phyloP scores from a whole-genome alignment of 2,888 invertebrate species.

The Galerucella calmariensis region DNA sequence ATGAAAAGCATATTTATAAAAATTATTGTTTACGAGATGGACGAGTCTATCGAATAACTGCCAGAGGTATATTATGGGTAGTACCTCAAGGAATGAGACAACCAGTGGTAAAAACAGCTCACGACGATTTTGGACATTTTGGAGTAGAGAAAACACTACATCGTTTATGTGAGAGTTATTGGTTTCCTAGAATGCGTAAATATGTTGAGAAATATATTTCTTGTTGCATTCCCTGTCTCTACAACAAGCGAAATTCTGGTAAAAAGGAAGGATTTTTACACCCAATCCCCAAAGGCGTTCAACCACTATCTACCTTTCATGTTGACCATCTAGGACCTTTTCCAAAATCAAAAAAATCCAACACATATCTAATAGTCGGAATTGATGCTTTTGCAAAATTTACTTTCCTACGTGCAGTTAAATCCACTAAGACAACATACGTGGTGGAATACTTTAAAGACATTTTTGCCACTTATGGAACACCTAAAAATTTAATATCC shows the following conservation, averaged over 20 bases:
- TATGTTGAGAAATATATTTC: constrained; percentile 59
- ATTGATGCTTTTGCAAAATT: constrained; percentile 46
- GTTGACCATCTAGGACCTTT: constrained; percentile 54
- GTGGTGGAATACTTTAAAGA: constrained; percentile 40
- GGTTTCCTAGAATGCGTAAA: background rate
- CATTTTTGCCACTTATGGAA: constrained; percentile 46
- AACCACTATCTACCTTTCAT: constrained; percentile 35
- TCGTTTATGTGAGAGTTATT: background rate
- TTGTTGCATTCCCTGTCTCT: constrained; percentile 38
- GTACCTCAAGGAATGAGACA: constrained; percentile 1
- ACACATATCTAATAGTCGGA: too few species aligned
- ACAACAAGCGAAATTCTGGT: constrained; percentile 32
- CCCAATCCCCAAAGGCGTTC: constrained; percentile 32
- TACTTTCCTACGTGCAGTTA: constrained; percentile 34
- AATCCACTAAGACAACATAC: constrained; percentile 43
- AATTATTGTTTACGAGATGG: constrained; percentile 30
- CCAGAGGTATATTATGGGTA: constrained; percentile 13
- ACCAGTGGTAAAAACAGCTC: constrained; percentile 33
- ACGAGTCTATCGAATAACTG: constrained; percentile 45
- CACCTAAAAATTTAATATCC: constrained; percentile 39
- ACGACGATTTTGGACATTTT: too few species aligned
- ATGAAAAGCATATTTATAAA: constrained; percentile 39
- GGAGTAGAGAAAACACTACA: too few species aligned
- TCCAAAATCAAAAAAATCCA: too few species aligned
- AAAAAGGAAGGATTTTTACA: constrained; percentile 37